Conservation (phyloP, 2,888 invertebrate species). For the Plagiodera versicolora region DNA sequence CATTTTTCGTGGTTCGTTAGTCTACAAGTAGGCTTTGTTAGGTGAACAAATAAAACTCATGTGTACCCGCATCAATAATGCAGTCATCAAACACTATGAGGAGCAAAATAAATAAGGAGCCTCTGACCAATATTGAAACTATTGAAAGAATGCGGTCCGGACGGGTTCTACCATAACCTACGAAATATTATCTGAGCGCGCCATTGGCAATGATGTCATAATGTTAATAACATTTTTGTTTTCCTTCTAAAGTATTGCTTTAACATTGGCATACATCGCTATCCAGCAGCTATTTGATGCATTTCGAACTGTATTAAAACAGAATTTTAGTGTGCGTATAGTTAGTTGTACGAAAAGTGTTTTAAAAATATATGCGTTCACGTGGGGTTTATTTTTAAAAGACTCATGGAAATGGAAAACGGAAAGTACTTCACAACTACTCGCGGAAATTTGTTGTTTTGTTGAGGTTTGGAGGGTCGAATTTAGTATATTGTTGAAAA, state of each 20-base stretch:
- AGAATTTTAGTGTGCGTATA: constrained; percentile 1
- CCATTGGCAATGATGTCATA: constrained; percentile 30
- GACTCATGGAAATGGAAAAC: constrained; percentile 2
- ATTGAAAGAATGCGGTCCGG: constrained; percentile 4
- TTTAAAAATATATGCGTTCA: constrained; percentile 9
- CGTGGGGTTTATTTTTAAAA: constrained; percentile 14
- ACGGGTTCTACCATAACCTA: not conserved
- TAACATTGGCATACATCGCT: not conserved
- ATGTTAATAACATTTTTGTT: constrained; percentile 26
- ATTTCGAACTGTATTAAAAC: constrained; percentile 1
- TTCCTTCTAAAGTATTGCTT: constrained; percentile 21
- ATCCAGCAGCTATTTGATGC: constrained; percentile 7
- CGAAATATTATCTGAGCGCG: constrained; percentile 16
- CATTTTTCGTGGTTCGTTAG: too few species aligned
- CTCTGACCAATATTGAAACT: too few species aligned
- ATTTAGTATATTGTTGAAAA: constrained; percentile 21
- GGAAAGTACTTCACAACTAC: not conserved
- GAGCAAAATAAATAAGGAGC: not conserved
- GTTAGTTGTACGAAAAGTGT: not conserved
- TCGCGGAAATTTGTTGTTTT: not conserved
- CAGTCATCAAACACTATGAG: not conserved
- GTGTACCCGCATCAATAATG: not conserved
- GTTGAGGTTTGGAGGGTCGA: constrained; percentile 8
- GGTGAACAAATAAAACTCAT: too few species aligned
- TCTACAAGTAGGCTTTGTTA: too few species aligned